A percentile compares a stretch with the other conserved stretches of the same genome.
These are phyloP conservation scores for Agrypnus murinus DNA, from an alignment of 2,888 invertebrate species.

Conservation along the genomic window DNA sequence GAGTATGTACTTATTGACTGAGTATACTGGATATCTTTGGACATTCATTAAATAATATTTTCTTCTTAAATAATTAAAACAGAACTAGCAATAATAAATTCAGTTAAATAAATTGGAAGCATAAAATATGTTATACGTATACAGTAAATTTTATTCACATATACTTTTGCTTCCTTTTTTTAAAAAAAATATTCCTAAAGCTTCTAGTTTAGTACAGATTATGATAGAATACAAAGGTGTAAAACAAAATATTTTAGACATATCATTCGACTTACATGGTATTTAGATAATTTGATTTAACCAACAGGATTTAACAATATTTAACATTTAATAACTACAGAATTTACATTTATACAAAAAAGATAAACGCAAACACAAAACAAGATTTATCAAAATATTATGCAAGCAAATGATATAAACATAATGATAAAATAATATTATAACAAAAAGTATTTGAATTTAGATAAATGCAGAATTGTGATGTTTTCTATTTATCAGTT, in stretches of 20 bases:
- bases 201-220: not conserved
- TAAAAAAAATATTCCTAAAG: not conserved
- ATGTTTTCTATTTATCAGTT: no score
- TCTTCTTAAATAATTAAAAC: not conserved
- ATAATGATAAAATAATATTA: no score
- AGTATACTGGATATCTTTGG: slow-evolving; percentile 36
- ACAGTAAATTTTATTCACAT: not conserved
- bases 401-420: no score
- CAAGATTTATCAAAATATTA: no score
- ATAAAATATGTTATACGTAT: slow-evolving; percentile 2
- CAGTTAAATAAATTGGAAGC: slow-evolving; percentile 19
- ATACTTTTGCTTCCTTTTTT: not conserved
- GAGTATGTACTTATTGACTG: slow-evolving; percentile 35
- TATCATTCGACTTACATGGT: no score
- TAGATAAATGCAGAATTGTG: no score
- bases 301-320: no score
- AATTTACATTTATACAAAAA: no score
- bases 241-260: not conserved
- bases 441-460: no score
- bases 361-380: no score
- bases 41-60: slow-evolving; percentile 22
- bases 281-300: no score
- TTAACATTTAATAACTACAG: no score
- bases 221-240: not conserved
- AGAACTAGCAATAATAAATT: slow-evolving; percentile 6